phyloP scores from a whole-genome alignment of 2,113 vertebrate genomes.

The Struthio camelus region DNA sequence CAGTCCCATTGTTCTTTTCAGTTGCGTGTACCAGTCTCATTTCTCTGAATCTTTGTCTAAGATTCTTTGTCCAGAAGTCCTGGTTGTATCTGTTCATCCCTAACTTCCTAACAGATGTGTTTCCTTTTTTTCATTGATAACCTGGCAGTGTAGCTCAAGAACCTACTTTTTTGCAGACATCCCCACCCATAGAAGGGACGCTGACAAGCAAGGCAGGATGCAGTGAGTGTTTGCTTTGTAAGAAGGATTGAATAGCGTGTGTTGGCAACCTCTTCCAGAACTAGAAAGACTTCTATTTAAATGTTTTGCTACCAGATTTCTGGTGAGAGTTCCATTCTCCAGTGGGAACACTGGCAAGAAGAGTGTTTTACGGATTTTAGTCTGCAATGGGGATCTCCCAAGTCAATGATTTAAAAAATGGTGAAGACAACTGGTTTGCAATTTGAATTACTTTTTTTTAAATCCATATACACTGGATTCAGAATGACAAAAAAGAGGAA shows the following conservation, averaged over 20 bases:
- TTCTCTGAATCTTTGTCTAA: neutral
- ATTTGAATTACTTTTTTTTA: conserved; percentile 11
- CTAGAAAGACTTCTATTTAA: neutral
- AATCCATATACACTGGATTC: neutral
- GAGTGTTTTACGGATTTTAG: neutral
- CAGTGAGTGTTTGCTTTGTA: neutral
- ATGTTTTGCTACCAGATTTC: neutral
- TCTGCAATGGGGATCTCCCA: neutral
- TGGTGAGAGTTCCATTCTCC: neutral
- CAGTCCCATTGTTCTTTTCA: neutral
- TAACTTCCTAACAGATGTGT: neutral
- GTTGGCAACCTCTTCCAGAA: neutral
- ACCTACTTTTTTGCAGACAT: neutral
- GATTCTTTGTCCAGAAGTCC: neutral
- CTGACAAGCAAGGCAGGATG: neutral
- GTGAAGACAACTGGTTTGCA: neutral
- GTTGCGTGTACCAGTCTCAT: neutral
- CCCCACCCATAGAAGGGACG: neutral
- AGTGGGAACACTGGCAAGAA: neutral
- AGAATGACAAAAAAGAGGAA: neutral
- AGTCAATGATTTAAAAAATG: neutral
- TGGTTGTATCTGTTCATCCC: neutral
- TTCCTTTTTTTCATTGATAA: neutral
- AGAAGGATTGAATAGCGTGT: neutral
- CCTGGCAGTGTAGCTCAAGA: neutral